Percentiles rank a stretch among this genome's conserved stretches.
Conservation (phyloP, 2,888 invertebrate genomes). For the Aplocera efformata region DNA sequence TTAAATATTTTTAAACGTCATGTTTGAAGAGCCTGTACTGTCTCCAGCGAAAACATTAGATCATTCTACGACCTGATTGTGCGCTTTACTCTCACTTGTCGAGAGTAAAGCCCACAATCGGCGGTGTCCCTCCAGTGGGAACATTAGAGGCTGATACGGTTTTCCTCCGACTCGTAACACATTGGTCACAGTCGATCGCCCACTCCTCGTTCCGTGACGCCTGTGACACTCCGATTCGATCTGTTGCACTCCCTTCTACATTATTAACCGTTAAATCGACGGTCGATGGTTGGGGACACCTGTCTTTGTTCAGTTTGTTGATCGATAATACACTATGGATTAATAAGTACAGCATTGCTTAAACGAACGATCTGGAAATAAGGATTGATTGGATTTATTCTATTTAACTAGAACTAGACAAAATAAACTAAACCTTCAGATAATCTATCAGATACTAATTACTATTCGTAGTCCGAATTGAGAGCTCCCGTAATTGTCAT, state of each 20-base stretch:
- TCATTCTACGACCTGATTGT: too few species aligned
- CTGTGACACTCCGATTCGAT: constrained; percentile 45
- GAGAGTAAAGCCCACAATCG: not conserved
- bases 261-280: constrained; percentile 43
- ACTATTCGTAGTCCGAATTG: too few species aligned
- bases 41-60: too few species aligned
- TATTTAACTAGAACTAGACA: too few species aligned
- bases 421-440: too few species aligned
- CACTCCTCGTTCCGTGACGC: constrained; percentile 49
- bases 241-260: constrained; percentile 43
- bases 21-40: too few species aligned
- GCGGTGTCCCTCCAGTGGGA: not conserved
- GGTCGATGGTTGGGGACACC: constrained; percentile 26
- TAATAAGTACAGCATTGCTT: constrained; percentile 1
- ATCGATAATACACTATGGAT: constrained; percentile 8
- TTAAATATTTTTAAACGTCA: too few species aligned
- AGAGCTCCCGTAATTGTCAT: too few species aligned
- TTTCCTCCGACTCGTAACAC: constrained; percentile 8
- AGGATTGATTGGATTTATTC: too few species aligned
- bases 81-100: not conserved
- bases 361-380: too few species aligned
- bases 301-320: constrained; percentile 18
- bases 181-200: constrained; percentile 48
- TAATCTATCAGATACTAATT: too few species aligned
- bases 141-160: not conserved